These are phyloP conservation scores for Vipera ursinii DNA, from an alignment of 2,797 vertebrate species.

Conservation along the genomic window DNA sequence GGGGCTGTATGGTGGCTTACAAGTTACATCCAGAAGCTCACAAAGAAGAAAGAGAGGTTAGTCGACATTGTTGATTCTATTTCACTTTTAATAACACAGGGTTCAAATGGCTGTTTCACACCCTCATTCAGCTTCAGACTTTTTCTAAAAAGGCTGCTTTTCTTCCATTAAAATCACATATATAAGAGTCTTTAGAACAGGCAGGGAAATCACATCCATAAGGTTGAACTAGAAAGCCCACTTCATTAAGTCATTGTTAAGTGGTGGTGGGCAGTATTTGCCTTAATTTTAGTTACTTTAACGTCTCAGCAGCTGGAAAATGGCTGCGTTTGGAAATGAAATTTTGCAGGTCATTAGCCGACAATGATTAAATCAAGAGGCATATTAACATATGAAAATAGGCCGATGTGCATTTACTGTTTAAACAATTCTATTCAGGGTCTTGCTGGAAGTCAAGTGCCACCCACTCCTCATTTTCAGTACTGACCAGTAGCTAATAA, in stretches of 20 bases:
- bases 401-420: conserved; percentile 56
- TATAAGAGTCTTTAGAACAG: conserved; percentile 28
- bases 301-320: conserved; percentile 55
- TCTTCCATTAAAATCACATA: conserved; percentile 41
- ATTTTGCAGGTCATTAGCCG: conserved; percentile 71
- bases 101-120: conserved; percentile 34
- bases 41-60: background rate
- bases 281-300: conserved; percentile 51
- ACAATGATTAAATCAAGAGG: conserved; percentile 65
- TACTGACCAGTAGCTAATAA: conserved; percentile 53
- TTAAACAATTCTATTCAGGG: conserved; percentile 58
- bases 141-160: conserved; percentile 28
- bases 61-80: background rate
- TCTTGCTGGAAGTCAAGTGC: conserved; percentile 45
- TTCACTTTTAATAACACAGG: conserved; percentile 25
- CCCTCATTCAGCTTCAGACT: background rate
- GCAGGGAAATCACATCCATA: conserved; percentile 19
- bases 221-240: conserved; percentile 14
- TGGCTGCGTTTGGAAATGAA: conserved; percentile 63
- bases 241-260: conserved; percentile 31
- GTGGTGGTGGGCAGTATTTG: conserved; percentile 32
- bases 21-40: background rate
- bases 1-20: background rate
- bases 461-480: conserved; percentile 16
- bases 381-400: conserved; percentile 65